phyloP scores from a whole-genome alignment of 1,140 invertebrate species.

The Cyclargus thomasi region DNA sequence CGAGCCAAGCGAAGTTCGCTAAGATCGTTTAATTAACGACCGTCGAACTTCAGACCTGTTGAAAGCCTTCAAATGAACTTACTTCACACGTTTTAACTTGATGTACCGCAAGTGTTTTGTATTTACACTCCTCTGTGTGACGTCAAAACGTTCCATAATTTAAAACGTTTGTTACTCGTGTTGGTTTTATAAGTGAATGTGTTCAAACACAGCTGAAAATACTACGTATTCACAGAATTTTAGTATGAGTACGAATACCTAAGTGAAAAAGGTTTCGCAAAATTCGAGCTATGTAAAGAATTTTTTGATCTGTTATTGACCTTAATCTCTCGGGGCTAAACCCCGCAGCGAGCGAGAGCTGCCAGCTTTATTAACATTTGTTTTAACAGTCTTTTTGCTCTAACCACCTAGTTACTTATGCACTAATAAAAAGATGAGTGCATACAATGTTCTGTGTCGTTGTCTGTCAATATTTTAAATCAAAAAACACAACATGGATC shows the following conservation, averaged over 20 bases:
- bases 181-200: not conserved
- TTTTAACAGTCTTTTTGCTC: not conserved
- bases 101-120: slow-evolving; percentile 24
- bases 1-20: slow-evolving; percentile 58
- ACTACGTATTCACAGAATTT: not conserved
- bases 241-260: not conserved
- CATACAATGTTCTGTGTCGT: too few species aligned
- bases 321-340: not conserved
- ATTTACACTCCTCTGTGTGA: slow-evolving; percentile 12
- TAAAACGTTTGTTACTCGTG: slow-evolving; percentile 7
- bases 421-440: too few species aligned
- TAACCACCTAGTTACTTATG: not conserved
- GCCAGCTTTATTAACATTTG: not conserved
- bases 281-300: not conserved
- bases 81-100: slow-evolving; percentile 51
- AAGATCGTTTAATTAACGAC: slow-evolving; percentile 72
- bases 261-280: not conserved
- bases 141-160: not conserved
- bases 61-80: slow-evolving; percentile 60
- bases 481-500: too few species aligned
- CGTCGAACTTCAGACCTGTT: slow-evolving; percentile 72
- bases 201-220: slow-evolving; percentile 1
- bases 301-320: slow-evolving; percentile 1
- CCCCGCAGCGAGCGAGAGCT: not conserved
- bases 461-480: too few species aligned